Evolutionary conservation across 2,888 invertebrate species (phyloP).

Genomic region (Apodemia zela): DNA sequence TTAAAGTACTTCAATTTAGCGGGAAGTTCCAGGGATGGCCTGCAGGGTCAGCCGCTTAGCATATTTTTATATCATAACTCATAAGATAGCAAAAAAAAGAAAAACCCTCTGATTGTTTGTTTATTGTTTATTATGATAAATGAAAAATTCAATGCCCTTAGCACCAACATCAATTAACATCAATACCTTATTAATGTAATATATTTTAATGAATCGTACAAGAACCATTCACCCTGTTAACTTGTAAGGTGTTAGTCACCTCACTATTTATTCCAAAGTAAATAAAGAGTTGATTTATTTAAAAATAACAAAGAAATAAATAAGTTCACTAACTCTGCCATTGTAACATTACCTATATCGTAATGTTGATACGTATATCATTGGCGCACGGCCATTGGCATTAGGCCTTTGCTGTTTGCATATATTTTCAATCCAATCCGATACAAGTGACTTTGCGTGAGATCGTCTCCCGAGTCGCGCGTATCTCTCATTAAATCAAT

Average conservation of each 20-base stretch:
- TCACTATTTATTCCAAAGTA: no score
- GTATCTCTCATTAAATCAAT: constrained; percentile 34
- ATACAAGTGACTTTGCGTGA: constrained; percentile 54
- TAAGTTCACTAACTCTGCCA: constrained; percentile 24
- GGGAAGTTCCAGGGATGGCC: no score
- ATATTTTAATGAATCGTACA: no score
- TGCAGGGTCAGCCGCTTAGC: no score
- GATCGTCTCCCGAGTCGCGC: constrained; percentile 53
- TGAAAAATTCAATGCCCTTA: no score
- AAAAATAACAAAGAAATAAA: constrained; percentile 6
- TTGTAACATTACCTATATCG: constrained; percentile 29
- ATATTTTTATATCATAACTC: no score
- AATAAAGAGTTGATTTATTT: no score
- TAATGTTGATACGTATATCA: constrained; percentile 2
- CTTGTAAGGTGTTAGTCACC: not conserved
- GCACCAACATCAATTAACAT: no score
- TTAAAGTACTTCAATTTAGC: no score
- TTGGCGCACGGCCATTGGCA: constrained; percentile 52
- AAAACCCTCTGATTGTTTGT: no score
- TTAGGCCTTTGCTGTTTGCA: constrained; percentile 40
- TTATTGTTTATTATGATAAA: not conserved
- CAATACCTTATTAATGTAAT: no score
- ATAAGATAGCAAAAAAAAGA: no score
- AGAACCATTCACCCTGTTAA: not conserved
- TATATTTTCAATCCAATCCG: constrained; percentile 21